These are phyloP conservation scores for Laupala kohalensis DNA, from an alignment of 1,140 invertebrate genomes.

Conservation along the genomic window DNA sequence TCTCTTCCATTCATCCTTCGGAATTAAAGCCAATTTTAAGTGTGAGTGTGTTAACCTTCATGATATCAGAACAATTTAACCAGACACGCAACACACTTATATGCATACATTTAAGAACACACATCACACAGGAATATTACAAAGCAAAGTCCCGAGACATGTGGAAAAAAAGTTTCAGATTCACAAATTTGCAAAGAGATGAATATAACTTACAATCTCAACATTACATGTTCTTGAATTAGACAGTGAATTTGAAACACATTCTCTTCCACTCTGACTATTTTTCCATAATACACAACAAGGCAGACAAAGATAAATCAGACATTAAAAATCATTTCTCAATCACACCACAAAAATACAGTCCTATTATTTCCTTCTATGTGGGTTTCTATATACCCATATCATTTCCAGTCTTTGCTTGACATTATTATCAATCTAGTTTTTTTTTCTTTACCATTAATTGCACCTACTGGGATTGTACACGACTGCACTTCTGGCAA, in stretches of 20 bases:
- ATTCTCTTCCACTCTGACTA: not conserved
- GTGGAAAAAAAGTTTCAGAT: not conserved
- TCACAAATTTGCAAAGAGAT: not conserved
- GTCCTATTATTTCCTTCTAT: not conserved
- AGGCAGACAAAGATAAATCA: not conserved
- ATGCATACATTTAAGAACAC: not conserved
- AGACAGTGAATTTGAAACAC: not conserved
- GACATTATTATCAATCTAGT: not conserved
- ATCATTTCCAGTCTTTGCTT: not conserved
- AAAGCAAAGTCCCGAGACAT: not conserved
- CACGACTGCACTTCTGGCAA: not conserved
- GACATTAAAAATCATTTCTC: not conserved
- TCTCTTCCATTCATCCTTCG: not conserved
- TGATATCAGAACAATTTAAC: not conserved
- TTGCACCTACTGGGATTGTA: not conserved
- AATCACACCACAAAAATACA: not conserved
- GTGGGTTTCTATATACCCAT: not conserved
- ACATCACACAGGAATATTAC: not conserved
- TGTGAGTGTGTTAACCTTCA: not conserved
- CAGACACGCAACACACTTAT: not conserved
- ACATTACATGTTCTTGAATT: not conserved
- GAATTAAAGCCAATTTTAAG: not conserved
- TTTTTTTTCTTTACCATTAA: not conserved
- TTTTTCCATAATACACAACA: not conserved
- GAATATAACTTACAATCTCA: not conserved